Evolutionary conservation across 2,797 vertebrate species (phyloP).

Genomic region (Caiman crocodilus): DNA sequence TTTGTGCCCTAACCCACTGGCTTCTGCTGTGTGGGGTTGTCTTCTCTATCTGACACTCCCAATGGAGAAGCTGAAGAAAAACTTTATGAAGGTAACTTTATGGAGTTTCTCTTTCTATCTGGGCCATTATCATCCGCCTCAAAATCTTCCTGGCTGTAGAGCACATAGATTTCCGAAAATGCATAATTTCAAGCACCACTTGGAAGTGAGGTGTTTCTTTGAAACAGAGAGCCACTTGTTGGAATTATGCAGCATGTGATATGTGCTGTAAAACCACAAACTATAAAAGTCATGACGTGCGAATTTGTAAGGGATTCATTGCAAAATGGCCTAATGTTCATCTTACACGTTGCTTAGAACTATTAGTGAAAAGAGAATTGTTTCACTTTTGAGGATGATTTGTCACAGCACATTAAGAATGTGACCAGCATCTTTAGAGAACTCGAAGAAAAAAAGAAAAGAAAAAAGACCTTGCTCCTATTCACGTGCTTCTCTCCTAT

Average conservation of each 20-base stretch:
- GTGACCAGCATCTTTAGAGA: slow-evolving; percentile 10
- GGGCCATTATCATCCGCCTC: not conserved
- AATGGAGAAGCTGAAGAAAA: not conserved
- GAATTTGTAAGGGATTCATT: slow-evolving; percentile 55
- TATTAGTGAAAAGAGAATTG: slow-evolving; percentile 16
- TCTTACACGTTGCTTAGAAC: slow-evolving; percentile 27
- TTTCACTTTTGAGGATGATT: slow-evolving; percentile 52
- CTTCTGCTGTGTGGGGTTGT: slow-evolving; percentile 31
- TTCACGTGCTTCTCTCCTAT: not conserved
- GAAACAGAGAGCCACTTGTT: slow-evolving; percentile 45
- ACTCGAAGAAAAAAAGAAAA: slow-evolving; percentile 37
- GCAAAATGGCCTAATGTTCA: slow-evolving; percentile 32
- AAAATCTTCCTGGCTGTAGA: not conserved
- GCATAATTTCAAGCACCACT: not conserved
- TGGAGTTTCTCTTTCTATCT: not conserved
- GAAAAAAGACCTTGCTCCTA: slow-evolving; percentile 13
- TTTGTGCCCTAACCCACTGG: slow-evolving; percentile 38
- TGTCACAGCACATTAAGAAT: not conserved
- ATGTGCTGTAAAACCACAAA: slow-evolving; percentile 63
- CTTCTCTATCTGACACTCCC: not conserved
- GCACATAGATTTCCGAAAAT: not conserved
- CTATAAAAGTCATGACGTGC: slow-evolving; percentile 21
- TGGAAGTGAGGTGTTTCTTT: not conserved
- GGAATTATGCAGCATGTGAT: slow-evolving; percentile 56
- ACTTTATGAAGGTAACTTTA: not conserved